Conservation (phyloP, 2,888 invertebrate species). For the Tethea ocularis region DNA sequence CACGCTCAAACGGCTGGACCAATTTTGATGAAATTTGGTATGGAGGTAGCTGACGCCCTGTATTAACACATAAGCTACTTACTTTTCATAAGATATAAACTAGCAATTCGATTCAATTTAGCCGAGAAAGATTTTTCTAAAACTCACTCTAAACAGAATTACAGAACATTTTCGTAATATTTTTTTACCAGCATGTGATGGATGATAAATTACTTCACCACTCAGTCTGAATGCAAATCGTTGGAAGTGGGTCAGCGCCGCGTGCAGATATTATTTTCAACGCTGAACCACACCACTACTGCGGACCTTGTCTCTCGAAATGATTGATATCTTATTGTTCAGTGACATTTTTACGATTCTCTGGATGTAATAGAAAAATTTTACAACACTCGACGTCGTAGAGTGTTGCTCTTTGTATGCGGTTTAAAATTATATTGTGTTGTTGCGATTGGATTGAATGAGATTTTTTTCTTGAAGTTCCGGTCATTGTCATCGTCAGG, state of each 20-base stretch:
- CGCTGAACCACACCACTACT: constrained; percentile 68
- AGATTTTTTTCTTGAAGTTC: constrained; percentile 64
- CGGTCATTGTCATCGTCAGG: constrained; percentile 69
- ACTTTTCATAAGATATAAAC: too few relatives aligned
- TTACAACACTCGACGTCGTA: constrained; percentile 50
- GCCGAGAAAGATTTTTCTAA: constrained; percentile 16
- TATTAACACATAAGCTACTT: too few relatives aligned
- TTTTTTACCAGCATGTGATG: constrained; percentile 66
- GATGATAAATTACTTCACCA: constrained; percentile 73
- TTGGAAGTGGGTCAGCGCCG: constrained; percentile 71
- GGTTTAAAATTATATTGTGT: constrained; percentile 57
- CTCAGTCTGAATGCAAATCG: constrained; percentile 78
- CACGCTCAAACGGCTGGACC: too few relatives aligned
- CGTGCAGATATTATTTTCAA: constrained; percentile 70
- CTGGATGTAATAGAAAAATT: constrained; percentile 64
- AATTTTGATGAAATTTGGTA: too few relatives aligned
- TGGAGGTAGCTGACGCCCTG: too few relatives aligned
- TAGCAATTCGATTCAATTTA: constrained; percentile 28
- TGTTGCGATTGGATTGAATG: constrained; percentile 42
- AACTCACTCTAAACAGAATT: constrained; percentile 30
- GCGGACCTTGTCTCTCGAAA: constrained; percentile 59
- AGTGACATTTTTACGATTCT: constrained; percentile 71
- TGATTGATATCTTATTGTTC: constrained; percentile 79
- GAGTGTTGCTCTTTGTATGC: constrained; percentile 58
- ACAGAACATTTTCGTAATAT: constrained; percentile 47